These are phyloP conservation scores for Oeneis ivallda DNA, from an alignment of 2,888 invertebrate species.

Conservation along the genomic window DNA sequence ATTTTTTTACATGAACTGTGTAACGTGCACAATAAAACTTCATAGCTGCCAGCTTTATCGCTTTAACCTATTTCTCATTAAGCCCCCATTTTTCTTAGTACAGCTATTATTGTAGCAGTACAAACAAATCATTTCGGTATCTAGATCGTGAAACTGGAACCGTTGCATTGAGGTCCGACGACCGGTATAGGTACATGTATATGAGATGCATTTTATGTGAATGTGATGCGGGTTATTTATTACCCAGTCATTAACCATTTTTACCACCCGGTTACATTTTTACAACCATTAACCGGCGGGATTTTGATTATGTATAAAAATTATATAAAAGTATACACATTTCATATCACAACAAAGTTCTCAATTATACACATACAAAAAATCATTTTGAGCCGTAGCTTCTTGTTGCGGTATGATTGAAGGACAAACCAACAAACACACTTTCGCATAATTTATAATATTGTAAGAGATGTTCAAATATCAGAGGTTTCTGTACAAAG, in stretches of 20 bases:
- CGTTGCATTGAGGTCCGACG: conserved; percentile 30
- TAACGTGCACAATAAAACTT: conserved; percentile 6
- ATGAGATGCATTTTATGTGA: conserved; percentile 25
- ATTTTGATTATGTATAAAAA: too few relatives aligned
- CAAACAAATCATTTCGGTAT: conserved; percentile 38
- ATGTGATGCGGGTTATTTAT: conserved; percentile 11
- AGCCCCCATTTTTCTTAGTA: conserved; percentile 39
- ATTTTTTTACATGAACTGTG: neutral
- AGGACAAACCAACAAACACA: too few relatives aligned
- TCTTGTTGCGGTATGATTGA: too few relatives aligned
- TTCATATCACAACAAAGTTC: too few relatives aligned
- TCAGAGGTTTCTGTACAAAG: too few relatives aligned
- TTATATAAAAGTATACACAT: too few relatives aligned
- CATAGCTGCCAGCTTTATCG: conserved; percentile 8
- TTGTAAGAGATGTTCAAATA: too few relatives aligned
- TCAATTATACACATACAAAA: too few relatives aligned
- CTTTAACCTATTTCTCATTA: conserved; percentile 37
- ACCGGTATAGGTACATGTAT: conserved; percentile 3
- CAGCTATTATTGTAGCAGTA: conserved; percentile 40
- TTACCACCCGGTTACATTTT: too few relatives aligned
- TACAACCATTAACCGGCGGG: too few relatives aligned
- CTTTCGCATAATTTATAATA: too few relatives aligned
- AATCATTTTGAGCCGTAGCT: too few relatives aligned
- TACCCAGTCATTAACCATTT: neutral
- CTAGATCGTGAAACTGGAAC: conserved; percentile 37